Conservation (phyloP, 2,888 invertebrate genomes). For the Gasteruption jaculator region DNA sequence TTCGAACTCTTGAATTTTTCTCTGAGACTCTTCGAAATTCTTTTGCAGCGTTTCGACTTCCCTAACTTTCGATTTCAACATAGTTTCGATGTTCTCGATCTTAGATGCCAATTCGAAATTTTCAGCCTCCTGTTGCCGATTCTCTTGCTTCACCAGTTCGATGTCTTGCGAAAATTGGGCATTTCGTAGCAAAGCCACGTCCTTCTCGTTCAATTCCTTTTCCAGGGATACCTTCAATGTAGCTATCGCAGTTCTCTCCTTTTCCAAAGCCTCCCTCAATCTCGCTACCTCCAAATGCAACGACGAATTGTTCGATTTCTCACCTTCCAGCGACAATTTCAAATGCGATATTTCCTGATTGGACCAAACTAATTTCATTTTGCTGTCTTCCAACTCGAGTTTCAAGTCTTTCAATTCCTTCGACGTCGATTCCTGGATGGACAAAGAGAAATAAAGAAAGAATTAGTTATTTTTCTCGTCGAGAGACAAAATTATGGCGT, state of each 20-base stretch:
- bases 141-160: slow-evolving; percentile 71
- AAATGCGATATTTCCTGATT: slow-evolving; percentile 35
- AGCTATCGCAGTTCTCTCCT: slow-evolving; percentile 34
- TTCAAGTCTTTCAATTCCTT: slow-evolving; percentile 37
- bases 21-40: slow-evolving; percentile 45
- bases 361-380: slow-evolving; percentile 27
- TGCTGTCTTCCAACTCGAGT: slow-evolving; percentile 34
- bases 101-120: slow-evolving; percentile 59
- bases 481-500: neutral
- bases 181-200: slow-evolving; percentile 70
- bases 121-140: slow-evolving; percentile 66
- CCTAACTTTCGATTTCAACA: slow-evolving; percentile 56
- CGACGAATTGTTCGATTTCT: slow-evolving; percentile 38
- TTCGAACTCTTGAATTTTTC: slow-evolving; percentile 51
- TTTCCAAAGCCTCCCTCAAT: slow-evolving; percentile 39
- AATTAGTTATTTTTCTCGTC: neutral
- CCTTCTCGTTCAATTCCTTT: slow-evolving; percentile 69
- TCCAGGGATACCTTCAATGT: slow-evolving; percentile 38
- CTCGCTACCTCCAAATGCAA: slow-evolving; percentile 39
- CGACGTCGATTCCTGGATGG: slow-evolving; percentile 42
- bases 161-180: slow-evolving; percentile 79
- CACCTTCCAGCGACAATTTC: slow-evolving; percentile 33
- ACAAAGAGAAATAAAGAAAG: slow-evolving; percentile 7
- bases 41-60: slow-evolving; percentile 39
- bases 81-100: slow-evolving; percentile 56